phyloP scores from a whole-genome alignment of 2,888 invertebrate species.

The Epinotia bilunana region DNA sequence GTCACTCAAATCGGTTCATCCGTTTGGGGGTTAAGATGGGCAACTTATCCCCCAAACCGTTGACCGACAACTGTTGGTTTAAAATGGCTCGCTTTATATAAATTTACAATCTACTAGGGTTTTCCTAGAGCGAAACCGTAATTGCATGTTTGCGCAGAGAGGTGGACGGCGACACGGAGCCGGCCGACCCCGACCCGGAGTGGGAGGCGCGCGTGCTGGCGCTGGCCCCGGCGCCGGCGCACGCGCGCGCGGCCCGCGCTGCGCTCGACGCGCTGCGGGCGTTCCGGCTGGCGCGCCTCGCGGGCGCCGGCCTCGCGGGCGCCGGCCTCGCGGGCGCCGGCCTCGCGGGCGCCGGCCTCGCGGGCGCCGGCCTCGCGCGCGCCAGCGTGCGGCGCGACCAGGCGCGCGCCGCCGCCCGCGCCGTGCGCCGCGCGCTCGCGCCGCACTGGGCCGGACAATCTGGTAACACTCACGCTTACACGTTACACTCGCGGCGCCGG shows the following conservation, averaged over 20 bases:
- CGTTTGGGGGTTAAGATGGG: too few species aligned
- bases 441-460: slow-evolving; percentile 50
- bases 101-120: too few species aligned
- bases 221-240: slow-evolving; percentile 59
- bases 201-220: slow-evolving; percentile 61
- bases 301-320: slow-evolving; percentile 47
- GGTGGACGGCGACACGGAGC: slow-evolving; percentile 17
- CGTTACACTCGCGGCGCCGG: neutral
- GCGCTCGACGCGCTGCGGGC: slow-evolving; percentile 56
- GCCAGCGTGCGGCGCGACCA: slow-evolving; percentile 44
- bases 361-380: slow-evolving; percentile 49
- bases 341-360: slow-evolving; percentile 48
- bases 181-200: slow-evolving; percentile 51
- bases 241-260: slow-evolving; percentile 58
- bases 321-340: slow-evolving; percentile 50
- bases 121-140: neutral
- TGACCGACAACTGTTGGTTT: too few species aligned
- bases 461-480: neutral
- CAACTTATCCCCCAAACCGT: too few species aligned
- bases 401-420: slow-evolving; percentile 53
- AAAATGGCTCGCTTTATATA: too few species aligned
- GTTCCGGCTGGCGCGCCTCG: slow-evolving; percentile 60
- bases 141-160: neutral
- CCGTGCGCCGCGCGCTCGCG: slow-evolving; percentile 45
- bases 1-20: too few species aligned